Evolutionary conservation across 2,888 invertebrate genomes (phyloP), one percentile per base, ranked within the genome.

Genomic region (Oegoconia quadripuncta): DNA sequence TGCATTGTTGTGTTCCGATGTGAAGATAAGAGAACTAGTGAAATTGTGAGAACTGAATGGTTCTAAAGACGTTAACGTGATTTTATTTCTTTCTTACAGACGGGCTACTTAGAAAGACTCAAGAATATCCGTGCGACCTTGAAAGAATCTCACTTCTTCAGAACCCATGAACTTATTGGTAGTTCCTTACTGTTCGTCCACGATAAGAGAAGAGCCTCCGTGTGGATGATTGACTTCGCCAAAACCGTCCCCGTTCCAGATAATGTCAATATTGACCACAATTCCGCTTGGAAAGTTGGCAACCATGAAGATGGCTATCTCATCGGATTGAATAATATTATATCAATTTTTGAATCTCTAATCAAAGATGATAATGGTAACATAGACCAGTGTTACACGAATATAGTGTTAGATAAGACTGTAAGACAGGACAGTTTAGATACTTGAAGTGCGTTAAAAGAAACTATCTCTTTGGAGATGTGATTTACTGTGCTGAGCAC

Each of bases 201-300:
- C 84, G 98, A 99, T 75, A 90, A 92, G 39, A 90, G 91, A 51
- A 93, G 92, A 68, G 96, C 97, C 17, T 95, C 95, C 46, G 92
- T 97, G 9, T 99, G 98, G 98, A 91, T 99, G 88, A 99, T 99
- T 52, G 98, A 99, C 81, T 99, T 99, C 71, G 98, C 98, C 32
- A 99, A 99, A 84, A 97, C 97, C 1, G 90, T 96, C 30, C 91
- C 92, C 9, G 89, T 98, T 23, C 95, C 97, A 0, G 90, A 91
- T 1, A 90, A 92, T 45, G 82, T 93, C 44, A 87, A 74, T 25
- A 95, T 97, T 41, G 91, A 92, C 60, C 98, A 98, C 77, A 91
- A 91, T 46, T 90, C 93, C 14, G 91, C 92, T 36, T 98, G 98
- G 98, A 93, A 93, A 66, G 97, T 97, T 43, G 97, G 97, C 27